phyloP scores from a whole-genome alignment of 2,888 invertebrate genomes.

The Drosophila pseudotalamancana region DNA sequence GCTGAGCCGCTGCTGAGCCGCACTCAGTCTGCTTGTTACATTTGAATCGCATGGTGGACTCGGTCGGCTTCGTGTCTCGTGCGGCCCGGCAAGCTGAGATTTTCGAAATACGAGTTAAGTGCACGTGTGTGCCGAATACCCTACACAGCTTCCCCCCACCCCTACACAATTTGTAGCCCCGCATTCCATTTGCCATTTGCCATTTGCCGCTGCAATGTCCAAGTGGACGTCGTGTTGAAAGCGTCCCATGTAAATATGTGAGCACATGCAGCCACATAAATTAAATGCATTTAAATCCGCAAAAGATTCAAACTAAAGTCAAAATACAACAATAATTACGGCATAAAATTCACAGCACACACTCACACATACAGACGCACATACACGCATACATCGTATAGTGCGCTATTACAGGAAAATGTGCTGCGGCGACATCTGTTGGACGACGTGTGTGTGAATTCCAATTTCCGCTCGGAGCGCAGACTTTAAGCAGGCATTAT shows the following conservation, averaged over 20 bases:
- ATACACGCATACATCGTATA: constrained; percentile 4
- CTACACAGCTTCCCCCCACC: background rate
- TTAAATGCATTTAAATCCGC: constrained; percentile 71
- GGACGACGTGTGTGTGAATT: constrained; percentile 50
- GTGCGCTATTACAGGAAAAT: constrained; percentile 1
- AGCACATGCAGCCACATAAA: constrained; percentile 61
- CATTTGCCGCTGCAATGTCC: constrained; percentile 11
- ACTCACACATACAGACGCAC: background rate
- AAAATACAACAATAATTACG: constrained; percentile 59
- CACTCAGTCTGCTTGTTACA: constrained; percentile 72
- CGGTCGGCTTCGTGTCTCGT: constrained; percentile 56
- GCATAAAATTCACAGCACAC: constrained; percentile 14
- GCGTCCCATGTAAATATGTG: constrained; percentile 61
- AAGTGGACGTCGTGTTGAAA: constrained; percentile 46
- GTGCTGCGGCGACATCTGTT: constrained; percentile 60
- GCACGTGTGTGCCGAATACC: constrained; percentile 33
- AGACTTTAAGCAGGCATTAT: constrained; percentile 35
- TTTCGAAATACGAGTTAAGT: constrained; percentile 54
- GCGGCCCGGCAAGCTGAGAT: constrained; percentile 51
- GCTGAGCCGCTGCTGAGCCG: constrained; percentile 23
- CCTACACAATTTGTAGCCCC: background rate
- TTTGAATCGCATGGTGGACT: constrained; percentile 62
- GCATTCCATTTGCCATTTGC: constrained; percentile 2
- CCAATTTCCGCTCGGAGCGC: constrained; percentile 57
- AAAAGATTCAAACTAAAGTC: constrained; percentile 62